Evolutionary conservation across 2,888 invertebrate genomes (phyloP), one percentile per base, ranked within the genome.

Genomic region (Trichogramma dendrolimi): DNA sequence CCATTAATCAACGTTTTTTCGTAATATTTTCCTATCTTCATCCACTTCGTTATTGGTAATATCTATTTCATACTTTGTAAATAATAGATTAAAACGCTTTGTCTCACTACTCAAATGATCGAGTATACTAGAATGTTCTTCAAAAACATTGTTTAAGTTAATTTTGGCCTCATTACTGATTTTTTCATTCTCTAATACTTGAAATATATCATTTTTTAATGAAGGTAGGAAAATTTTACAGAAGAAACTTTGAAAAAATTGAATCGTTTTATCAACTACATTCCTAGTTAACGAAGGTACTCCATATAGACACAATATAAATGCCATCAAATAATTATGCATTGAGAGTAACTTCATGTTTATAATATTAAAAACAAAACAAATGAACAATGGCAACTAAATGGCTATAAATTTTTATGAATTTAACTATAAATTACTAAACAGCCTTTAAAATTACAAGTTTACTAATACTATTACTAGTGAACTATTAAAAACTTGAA

Each of bases 261-360:
- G 63, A 63, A 46, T 60, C 47, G 48, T 41, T 41, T 27, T 61
- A 47, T 65, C 59, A 42, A 67, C 64, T 38, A 67, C 60, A 8
- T 61, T 63, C 42, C 67, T 40, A 27, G 67, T 53, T 42, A 65
- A 51, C 46, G 7, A 42, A 53, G 65, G 67, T 49, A 65, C 61
- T 27, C 55, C 62, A 44, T 67, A 67, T 42, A 67, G 55, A 47
- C 48, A 47, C 40, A 67, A 40, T 46, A 67, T 49, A 42, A 67
- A 65, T 44, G 57, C 58, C 11, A 67, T 44, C 61, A 65, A 59
- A 49, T 14, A 42, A 41, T 59, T 38, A 50, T 61, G 54, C n/a
- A 61, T 44, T 54, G 14, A 27, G 6, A 55, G 6, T 5, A 47
- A 55, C 38, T 62, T 58, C 58, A 62, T 62, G 43, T 51, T 55